phyloP scores from a whole-genome alignment of 2,888 invertebrate genomes.

The Criorhina ranunculi region DNA sequence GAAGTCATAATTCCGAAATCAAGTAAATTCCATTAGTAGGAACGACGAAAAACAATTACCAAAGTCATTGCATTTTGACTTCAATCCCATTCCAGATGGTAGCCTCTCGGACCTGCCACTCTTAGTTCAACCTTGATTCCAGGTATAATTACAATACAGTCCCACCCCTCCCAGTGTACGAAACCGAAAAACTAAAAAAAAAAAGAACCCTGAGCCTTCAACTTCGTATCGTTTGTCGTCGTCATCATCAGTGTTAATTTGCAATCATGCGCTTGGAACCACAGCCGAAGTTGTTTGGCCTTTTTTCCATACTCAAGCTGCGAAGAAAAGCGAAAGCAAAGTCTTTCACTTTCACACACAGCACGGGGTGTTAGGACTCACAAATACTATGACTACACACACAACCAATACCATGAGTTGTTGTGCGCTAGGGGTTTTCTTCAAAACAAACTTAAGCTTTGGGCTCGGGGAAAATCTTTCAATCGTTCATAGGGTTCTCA shows the following conservation, averaged over 20 bases:
- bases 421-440: constrained; percentile 47
- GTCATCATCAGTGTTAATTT: constrained; percentile 29
- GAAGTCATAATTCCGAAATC: constrained; percentile 24
- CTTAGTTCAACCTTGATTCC: constrained; percentile 52
- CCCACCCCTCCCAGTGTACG: neutral
- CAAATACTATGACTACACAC: constrained; percentile 18
- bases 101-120: constrained; percentile 13
- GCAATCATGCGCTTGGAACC: constrained; percentile 68
- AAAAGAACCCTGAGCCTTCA: constrained; percentile 48
- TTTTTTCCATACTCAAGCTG: constrained; percentile 23
- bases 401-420: neutral
- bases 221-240: constrained; percentile 42
- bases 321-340: constrained; percentile 69
- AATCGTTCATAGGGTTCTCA: constrained; percentile 82
- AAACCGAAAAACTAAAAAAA: neutral
- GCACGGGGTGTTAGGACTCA: constrained; percentile 1
- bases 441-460: constrained; percentile 82
- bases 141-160: constrained; percentile 48
- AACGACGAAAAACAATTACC: constrained; percentile 32
- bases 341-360: constrained; percentile 71
- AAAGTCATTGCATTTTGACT: constrained; percentile 43
- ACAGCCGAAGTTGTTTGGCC: constrained; percentile 40
- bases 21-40: constrained; percentile 25
- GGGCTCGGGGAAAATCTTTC: constrained; percentile 81
- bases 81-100: neutral